Evolutionary conservation across 2,797 vertebrate species (phyloP), one percentile per base, ranked within the genome.

Genomic region (Arctocebus calabarensis): DNA sequence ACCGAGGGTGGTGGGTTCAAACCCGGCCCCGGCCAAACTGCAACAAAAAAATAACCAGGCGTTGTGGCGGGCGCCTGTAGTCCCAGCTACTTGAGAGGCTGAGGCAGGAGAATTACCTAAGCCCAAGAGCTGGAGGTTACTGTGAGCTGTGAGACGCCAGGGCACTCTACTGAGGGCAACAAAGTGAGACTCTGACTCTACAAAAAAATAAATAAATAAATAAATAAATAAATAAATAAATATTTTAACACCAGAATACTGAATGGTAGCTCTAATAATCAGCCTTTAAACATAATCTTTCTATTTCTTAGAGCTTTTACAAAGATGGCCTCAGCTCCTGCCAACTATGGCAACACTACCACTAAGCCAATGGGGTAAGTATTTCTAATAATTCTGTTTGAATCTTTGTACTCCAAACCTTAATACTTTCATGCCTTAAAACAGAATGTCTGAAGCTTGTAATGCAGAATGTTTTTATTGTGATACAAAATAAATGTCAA

Each of bases 281-380:
- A 93, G 59, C 57, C 57, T 75, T 88, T 97, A 75, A 92, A 79
- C 95, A 91, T 88, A 97, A 19, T 88, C 29, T 48, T 92, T 12
- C 95, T 75, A 87, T 97, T 98, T 98, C 45, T 91, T 94, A 99
- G 99, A 97, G 99, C 99, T 66, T 99, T 99, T 97, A 98, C 99
- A 94, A 99, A 99, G 98, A 99, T 99, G 99, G 99, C 99, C 90
- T 98, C 99, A 89, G 97, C 99, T 94, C 99, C 99, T 27, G 96
- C 99, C 78, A 99, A 98, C 98, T 99, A 99, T 71, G 99, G 99
- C 92, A 99, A 98, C 96, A 98, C 99, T 94, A 98, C 99, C 0
- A 98, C 99, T 77, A 99, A 99, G 97, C 99, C 99, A 57, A 99
- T 99, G 99, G 99, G 99, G 99, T 99, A 97, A 98, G 98, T 90